Evolutionary conservation across 2,797 vertebrate genomes (phyloP), one percentile per base, ranked within the genome.

Genomic region (Poeciliopsis turneri): DNA sequence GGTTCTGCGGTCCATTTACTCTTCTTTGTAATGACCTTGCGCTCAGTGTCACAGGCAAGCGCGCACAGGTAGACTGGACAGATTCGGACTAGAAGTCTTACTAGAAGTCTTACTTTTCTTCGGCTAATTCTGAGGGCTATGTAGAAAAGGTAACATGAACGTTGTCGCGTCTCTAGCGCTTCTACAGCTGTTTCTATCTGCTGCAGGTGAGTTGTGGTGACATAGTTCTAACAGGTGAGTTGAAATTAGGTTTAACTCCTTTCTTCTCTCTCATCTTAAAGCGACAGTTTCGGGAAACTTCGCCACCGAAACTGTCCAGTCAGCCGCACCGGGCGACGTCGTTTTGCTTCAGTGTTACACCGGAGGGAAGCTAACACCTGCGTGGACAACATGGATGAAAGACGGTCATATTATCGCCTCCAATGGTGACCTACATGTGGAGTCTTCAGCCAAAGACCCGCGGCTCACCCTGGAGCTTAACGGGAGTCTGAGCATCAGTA

Each of bases 331-430:
- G 45, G 94, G 94, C 0, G 93, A 93, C 73, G 79, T 79, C 23
- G 61, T 90, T 0, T 75, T 92, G 10, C 94, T 98, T 43, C 79
- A 84, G 8, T 98, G 98, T 90, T 91, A 92, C 75, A 7, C 77
- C 20, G 86, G 39, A 0, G 86, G 75, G 41, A 86, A 90, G 0
- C 90, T 76, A 0, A 87, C 88, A 10, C 79, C 82, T 2, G 71
- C 68, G 0, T 46, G 68, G 1, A 95, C 95, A 68, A 89, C 81
- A 1, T 99, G 98, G 98, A 91, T 79, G 70, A 96, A 96, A 71
- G 85, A 94, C 25, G 90, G 84, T 33, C 11, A 0, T 5, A 64
- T 88, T 0, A 1, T 92, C 0, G 2, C 76, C 0, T 28, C 36
- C 0, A 81, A 77, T 0, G 87, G 72, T 0, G 74, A 30, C 0